Evolutionary conservation across 2,888 invertebrate genomes (phyloP), one percentile per base, ranked within the genome.

Genomic region (Bruchidius siliquastri): DNA sequence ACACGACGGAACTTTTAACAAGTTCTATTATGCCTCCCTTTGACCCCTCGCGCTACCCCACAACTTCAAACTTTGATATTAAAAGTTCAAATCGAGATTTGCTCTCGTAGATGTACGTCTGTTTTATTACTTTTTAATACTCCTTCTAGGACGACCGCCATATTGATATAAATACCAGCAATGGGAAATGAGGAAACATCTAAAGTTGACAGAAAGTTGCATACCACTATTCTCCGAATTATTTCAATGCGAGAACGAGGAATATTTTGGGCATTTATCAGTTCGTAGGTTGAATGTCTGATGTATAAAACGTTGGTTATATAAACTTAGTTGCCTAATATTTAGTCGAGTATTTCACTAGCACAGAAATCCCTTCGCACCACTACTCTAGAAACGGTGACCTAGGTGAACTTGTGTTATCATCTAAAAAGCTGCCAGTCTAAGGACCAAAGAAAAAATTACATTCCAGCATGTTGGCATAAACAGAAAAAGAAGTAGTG

Each of bases 51-150:
- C 67, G 20, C 26, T 66, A 3, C 69, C 49, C 68, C 18, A 67
- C n/a, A 3, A 2, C 68, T 67, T 67, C 18, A 68, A 75, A 75
- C 75, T 75, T 73, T 70, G 18, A 73, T 73, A 73, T 72, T 72
- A 75, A 73, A 75, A 75, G 73, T 75, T 75, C 73, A 73, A 73
- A 75, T 73, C 73, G 71, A 75, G 73, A 73, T 72, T 71, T 66
- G n/a, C 71, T 69, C 67, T 49, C 18, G 18, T 3, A 8, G 49
- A 49, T 49, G 49, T 13, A 49, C 49, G 49, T 1, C 1, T 74
- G 69, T 69, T 73, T 75, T 75, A 74, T 72, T 75, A 71, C 73
- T 72, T 72, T 72, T 73, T 73, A 74, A 75, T 75, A 66, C 66
- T 69, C 73, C 18, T 68, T 13, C 68, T 67, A 70, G 72, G 72